Percentiles rank a stretch among this genome's conserved stretches.
phyloP scores from a whole-genome alignment of 2,113 vertebrate species.

The Podarcis muralis region DNA sequence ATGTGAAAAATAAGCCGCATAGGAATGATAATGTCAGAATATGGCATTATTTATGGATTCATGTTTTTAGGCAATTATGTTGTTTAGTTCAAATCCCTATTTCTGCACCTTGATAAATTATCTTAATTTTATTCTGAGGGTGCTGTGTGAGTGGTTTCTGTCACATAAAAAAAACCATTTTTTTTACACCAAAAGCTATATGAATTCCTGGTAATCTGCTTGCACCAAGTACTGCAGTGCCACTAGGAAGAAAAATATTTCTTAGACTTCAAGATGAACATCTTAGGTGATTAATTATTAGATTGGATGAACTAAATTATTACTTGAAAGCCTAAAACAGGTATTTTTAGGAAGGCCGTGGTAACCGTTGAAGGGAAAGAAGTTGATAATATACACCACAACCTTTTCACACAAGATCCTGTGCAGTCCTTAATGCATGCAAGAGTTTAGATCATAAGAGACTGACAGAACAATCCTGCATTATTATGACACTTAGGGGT shows the following conservation, averaged over 20 bases:
- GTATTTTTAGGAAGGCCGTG: neutral
- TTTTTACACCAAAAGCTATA: neutral
- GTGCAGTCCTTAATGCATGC: neutral
- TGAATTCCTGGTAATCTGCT: neutral
- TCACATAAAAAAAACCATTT: neutral
- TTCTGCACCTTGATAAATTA: neutral
- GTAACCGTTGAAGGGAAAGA: neutral
- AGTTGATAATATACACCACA: neutral
- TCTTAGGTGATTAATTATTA: constrained; percentile 1
- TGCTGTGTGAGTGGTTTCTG: neutral
- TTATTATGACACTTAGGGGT: neutral
- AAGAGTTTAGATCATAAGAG: neutral
- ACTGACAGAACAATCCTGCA: neutral
- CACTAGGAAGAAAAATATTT: neutral
- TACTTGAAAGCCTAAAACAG: neutral
- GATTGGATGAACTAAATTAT: neutral
- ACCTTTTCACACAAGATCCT: neutral
- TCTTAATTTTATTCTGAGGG: neutral
- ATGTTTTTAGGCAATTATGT: neutral
- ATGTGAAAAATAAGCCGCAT: neutral
- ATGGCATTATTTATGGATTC: neutral
- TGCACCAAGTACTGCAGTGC: neutral
- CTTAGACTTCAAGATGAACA: neutral
- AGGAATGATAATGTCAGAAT: neutral
- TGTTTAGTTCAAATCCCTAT: neutral